phyloP scores from a whole-genome alignment of 2,113 vertebrate species.

The Tonatia bakeri region DNA sequence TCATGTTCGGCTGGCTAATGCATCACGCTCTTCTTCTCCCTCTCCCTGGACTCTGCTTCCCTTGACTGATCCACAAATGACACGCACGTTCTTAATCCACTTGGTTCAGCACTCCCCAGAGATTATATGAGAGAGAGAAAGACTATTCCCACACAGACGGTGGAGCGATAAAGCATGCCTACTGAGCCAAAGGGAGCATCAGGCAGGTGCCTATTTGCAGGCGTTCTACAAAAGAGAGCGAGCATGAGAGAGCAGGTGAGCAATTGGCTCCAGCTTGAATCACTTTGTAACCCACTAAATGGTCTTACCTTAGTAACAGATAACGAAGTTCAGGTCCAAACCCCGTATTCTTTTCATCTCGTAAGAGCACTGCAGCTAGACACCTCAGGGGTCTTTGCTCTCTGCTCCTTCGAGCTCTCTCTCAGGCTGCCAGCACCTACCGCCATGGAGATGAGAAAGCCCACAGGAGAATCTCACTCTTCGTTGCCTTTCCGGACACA shows the following conservation, averaged over 20 bases:
- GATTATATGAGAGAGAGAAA: background rate
- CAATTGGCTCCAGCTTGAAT: background rate
- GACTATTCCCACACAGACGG: background rate
- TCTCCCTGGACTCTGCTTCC: constrained; percentile 27
- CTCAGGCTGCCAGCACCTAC: constrained; percentile 21
- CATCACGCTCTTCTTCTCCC: background rate
- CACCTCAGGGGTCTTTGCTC: background rate
- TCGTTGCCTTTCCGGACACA: constrained; percentile 67
- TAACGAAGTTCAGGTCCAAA: background rate
- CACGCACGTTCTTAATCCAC: background rate
- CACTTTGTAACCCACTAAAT: fast-evolving
- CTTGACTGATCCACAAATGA: constrained; percentile 42
- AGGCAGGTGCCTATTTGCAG: background rate
- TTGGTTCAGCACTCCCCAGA: background rate
- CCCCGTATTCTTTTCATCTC: background rate
- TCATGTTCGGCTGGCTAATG: background rate
- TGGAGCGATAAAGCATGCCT: background rate
- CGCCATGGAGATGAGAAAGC: constrained; percentile 67
- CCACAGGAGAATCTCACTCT: constrained; percentile 55
- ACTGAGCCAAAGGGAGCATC: background rate
- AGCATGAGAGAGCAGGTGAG: background rate
- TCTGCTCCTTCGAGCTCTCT: background rate
- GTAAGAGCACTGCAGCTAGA: background rate
- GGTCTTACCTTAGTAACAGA: constrained; percentile 52
- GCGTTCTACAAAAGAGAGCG: background rate